phyloP scores from a whole-genome alignment of 2,888 invertebrate species.

The Cosmia pyralina region DNA sequence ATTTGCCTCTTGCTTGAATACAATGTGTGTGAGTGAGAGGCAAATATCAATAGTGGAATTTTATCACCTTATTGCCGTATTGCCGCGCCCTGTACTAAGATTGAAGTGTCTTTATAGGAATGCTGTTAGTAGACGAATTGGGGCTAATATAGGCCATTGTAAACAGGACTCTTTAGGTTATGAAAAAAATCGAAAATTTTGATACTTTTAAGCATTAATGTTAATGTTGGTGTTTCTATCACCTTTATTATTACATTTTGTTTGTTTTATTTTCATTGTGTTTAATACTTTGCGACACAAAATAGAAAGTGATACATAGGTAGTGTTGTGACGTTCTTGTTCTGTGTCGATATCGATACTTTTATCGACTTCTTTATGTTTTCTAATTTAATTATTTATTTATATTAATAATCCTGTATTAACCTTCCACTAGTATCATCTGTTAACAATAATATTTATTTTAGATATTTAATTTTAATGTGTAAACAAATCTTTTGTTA shows the following conservation, averaged over 20 bases:
- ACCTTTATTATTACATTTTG: constrained; percentile 47
- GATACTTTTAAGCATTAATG: constrained; percentile 62
- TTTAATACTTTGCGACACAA: constrained; percentile 52
- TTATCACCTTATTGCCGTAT: not conserved
- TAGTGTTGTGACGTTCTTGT: constrained; percentile 52
- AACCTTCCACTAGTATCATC: constrained; percentile 27
- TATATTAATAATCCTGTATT: constrained; percentile 17
- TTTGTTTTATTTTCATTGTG: constrained; percentile 48
- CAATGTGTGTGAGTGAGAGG: not conserved
- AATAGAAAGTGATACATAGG: constrained; percentile 43
- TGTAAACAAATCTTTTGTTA: constrained; percentile 17
- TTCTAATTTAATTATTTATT: constrained; percentile 54
- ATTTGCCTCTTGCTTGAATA: constrained; percentile 11
- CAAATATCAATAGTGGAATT: not conserved
- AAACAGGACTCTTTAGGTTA: constrained; percentile 36
- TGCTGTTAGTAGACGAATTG: not conserved
- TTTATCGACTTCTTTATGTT: constrained; percentile 34
- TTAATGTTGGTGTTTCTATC: constrained; percentile 39
- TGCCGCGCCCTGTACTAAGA: not conserved
- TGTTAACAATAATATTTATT: constrained; percentile 59
- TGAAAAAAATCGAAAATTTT: constrained; percentile 40
- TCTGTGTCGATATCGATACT: constrained; percentile 39
- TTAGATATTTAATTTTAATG: constrained; percentile 39
- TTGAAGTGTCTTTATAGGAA: constrained; percentile 32
- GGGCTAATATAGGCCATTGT: constrained; percentile 28